Conservation (phyloP, 35 echinoderm and acorn worm genomes). For the Eucidaris tribuloides region DNA sequence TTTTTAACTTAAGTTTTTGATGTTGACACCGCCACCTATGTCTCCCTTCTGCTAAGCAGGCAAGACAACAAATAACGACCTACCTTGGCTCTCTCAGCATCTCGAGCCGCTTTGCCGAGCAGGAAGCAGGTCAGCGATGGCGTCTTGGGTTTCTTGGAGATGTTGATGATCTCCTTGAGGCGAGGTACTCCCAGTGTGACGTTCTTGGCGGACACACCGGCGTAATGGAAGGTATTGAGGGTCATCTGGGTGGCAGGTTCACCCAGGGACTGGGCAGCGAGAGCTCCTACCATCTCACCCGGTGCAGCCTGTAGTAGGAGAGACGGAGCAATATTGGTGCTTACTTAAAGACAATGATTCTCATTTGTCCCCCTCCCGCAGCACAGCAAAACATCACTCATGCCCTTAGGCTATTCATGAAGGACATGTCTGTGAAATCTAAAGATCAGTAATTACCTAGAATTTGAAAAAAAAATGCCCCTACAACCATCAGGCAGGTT, state of each 20-base stretch:
- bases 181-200: conserved; percentile 97
- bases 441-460: no score
- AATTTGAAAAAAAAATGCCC: no score
- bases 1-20: no score
- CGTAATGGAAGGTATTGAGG: conserved; percentile 99
- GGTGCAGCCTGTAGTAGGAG: conserved; percentile 88
- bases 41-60: no score
- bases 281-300: conserved; percentile 93
- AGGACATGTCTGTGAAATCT: no score
- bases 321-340: no score
- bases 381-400: no score
- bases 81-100: conserved; percentile 98
- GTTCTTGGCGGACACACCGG: conserved; percentile 98
- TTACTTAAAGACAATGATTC: no score
- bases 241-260: conserved; percentile 99
- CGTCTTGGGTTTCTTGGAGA: conserved; percentile 99
- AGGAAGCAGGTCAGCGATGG: conserved; percentile 97
- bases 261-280: conserved; percentile 95
- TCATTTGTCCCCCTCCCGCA: no score
- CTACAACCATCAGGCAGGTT: no score
- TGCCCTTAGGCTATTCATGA: no score
- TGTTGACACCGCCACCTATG: no score
- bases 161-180: conserved; percentile 99
- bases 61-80: background rate
- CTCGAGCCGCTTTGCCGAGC: conserved; percentile 81